These are phyloP conservation scores for Hoplodrina blanda DNA, from an alignment of 2,888 invertebrate species.

Conservation along the genomic window DNA sequence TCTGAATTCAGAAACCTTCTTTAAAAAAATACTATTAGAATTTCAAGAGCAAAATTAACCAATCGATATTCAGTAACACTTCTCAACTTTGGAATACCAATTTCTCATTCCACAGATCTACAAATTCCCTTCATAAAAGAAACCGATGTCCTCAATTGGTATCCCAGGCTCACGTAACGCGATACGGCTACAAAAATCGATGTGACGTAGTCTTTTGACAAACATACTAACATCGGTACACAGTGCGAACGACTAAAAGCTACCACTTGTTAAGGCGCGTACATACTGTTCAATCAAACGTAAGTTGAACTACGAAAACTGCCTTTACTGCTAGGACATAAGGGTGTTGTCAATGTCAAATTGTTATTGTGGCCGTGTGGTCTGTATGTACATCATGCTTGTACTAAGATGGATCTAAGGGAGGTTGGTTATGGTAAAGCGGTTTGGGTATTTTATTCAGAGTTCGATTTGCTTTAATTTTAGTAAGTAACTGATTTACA, in stretches of 20 bases:
- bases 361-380: neutral
- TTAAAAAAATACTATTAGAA: too few species aligned
- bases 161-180: constrained; percentile 25
- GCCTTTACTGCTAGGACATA: neutral
- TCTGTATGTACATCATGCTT: constrained; percentile 1
- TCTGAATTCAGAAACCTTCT: too few species aligned
- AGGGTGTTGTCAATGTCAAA: neutral
- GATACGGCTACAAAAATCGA: constrained; percentile 42
- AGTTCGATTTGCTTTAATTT: constrained; percentile 5
- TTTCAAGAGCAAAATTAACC: neutral
- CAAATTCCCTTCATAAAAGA: constrained; percentile 31
- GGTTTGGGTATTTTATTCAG: constrained; percentile 16
- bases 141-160: constrained; percentile 45
- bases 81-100: neutral
- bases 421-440: neutral
- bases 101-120: constrained; percentile 4
- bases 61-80: neutral
- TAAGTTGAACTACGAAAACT: neutral
- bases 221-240: constrained; percentile 36
- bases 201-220: constrained; percentile 49
- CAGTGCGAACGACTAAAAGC: constrained; percentile 41
- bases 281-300: constrained; percentile 13
- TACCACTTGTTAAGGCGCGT: constrained; percentile 39
- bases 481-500: constrained; percentile 18
- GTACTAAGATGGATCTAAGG: constrained; percentile 6